phyloP scores from a whole-genome alignment of 2,888 invertebrate species.

The Euplexia lucipara region DNA sequence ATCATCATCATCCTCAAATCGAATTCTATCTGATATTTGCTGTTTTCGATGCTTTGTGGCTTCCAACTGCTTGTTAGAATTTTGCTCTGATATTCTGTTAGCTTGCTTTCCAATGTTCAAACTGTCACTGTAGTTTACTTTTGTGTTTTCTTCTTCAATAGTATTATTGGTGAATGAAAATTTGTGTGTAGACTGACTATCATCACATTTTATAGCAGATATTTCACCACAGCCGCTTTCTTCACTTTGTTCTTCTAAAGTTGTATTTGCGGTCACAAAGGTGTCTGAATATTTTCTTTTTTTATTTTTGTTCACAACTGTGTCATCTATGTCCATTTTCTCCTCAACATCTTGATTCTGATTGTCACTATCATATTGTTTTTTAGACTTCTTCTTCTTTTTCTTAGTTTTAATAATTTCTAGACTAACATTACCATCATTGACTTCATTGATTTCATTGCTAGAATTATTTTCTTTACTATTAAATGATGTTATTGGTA shows the following conservation, averaged over 20 bases:
- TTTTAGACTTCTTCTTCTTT: slow-evolving; percentile 67
- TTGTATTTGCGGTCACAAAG: slow-evolving; percentile 23
- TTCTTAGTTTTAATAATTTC: slow-evolving; percentile 58
- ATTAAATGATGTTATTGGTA: slow-evolving; percentile 10
- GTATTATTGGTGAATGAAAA: slow-evolving; percentile 43
- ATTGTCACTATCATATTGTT: slow-evolving; percentile 50
- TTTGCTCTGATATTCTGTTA: background rate
- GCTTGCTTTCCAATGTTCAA: slow-evolving; percentile 22
- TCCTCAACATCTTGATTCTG: slow-evolving; percentile 27
- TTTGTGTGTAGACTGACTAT: slow-evolving; percentile 40
- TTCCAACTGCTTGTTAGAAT: slow-evolving; percentile 11
- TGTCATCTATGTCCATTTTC: slow-evolving; percentile 34
- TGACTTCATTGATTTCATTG: slow-evolving; percentile 25
- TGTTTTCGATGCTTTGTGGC: slow-evolving; percentile 39
- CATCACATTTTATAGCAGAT: slow-evolving; percentile 62
- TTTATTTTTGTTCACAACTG: slow-evolving; percentile 6
- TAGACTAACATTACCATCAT: slow-evolving; percentile 32
- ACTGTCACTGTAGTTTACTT: slow-evolving; percentile 17
- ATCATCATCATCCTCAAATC: slow-evolving; percentile 77
- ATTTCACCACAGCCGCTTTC: slow-evolving; percentile 54
- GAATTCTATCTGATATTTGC: slow-evolving; percentile 77
- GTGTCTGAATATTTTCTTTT: slow-evolving; percentile 22
- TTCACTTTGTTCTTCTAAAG: slow-evolving; percentile 42
- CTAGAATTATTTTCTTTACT: slow-evolving; percentile 46
- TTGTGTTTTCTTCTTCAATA: slow-evolving; percentile 19